These are phyloP conservation scores for Tortricodes alternella DNA, from an alignment of 2,888 invertebrate species.

Conservation along the genomic window DNA sequence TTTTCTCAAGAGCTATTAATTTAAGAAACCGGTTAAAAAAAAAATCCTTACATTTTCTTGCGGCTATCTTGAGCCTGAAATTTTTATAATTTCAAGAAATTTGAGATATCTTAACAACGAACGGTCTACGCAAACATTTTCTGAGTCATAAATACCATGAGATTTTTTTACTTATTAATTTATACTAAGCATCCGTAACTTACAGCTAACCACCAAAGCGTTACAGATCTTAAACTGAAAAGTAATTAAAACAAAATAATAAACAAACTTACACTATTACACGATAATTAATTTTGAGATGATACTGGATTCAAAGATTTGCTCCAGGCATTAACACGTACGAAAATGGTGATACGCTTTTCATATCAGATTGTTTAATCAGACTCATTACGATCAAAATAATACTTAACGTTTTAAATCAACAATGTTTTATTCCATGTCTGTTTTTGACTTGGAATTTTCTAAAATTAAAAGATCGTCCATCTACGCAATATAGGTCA, in stretches of 20 bases:
- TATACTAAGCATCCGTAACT: no score
- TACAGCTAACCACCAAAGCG: no score
- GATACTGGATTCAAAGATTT: neutral
- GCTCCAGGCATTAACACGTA: neutral
- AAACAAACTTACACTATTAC: no score
- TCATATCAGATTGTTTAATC: neutral
- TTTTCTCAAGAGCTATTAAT: no score
- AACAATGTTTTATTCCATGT: neutral
- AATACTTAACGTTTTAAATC: neutral
- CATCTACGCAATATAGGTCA: neutral
- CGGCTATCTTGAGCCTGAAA: neutral
- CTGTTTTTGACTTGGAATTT: neutral
- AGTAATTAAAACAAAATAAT: no score
- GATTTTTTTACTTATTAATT: no score
- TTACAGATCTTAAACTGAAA: no score
- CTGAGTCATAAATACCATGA: no score
- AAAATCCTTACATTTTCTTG: neutral
- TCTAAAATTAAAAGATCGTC: neutral
- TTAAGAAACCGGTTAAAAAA: neutral
- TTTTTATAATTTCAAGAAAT: conserved; percentile 3
- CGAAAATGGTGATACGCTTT: neutral
- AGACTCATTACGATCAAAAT: neutral
- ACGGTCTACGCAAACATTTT: conserved; percentile 4
- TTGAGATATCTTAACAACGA: conserved; percentile 3
- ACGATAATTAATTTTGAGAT: no score